Percentiles rank a stretch among this genome's conserved stretches.
These are phyloP conservation scores for Mamestra brassicae DNA, from an alignment of 2,888 invertebrate species.

Conservation along the genomic window DNA sequence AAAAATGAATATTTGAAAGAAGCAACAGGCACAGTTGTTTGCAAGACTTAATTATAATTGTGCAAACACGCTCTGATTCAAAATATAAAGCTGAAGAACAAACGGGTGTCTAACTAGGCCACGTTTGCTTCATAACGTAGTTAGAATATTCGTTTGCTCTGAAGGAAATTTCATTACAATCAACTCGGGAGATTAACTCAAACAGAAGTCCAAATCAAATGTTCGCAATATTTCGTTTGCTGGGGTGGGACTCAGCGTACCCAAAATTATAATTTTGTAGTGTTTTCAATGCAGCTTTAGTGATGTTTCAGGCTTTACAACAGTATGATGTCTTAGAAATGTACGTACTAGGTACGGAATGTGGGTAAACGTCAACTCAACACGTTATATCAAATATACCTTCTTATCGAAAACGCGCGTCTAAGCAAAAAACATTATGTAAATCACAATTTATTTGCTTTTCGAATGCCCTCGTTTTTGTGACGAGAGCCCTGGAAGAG, in stretches of 20 bases:
- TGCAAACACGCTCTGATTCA: conserved; percentile 33
- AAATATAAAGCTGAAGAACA: conserved; percentile 52
- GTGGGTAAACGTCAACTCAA: conserved; percentile 55
- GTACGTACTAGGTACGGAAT: conserved; percentile 49
- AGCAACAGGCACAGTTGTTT: conserved; percentile 26
- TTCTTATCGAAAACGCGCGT: conserved; percentile 68
- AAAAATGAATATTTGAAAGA: neutral
- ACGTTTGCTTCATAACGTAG: conserved; percentile 66
- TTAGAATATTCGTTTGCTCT: conserved; percentile 61
- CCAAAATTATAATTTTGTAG: neutral
- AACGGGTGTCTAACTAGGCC: conserved; percentile 57
- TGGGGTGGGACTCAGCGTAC: conserved; percentile 3
- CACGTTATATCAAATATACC: conserved; percentile 65
- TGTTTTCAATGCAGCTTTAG: neutral
- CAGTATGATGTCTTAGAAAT: conserved; percentile 7
- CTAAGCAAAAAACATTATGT: conserved; percentile 76
- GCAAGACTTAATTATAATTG: neutral
- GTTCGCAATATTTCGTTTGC: conserved; percentile 50
- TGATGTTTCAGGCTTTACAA: neutral
- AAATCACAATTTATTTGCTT: conserved; percentile 82
- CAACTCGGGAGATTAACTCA: conserved; percentile 64
- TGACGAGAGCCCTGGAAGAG: conserved; percentile 77
- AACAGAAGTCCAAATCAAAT: conserved; percentile 63
- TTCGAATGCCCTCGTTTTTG: conserved; percentile 78
- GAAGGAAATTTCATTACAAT: conserved; percentile 66